A percentile compares a stretch with the other conserved stretches of the same genome.
These are phyloP conservation scores for Nomada fucata DNA, from an alignment of 2,888 invertebrate species.

Conservation along the genomic window DNA sequence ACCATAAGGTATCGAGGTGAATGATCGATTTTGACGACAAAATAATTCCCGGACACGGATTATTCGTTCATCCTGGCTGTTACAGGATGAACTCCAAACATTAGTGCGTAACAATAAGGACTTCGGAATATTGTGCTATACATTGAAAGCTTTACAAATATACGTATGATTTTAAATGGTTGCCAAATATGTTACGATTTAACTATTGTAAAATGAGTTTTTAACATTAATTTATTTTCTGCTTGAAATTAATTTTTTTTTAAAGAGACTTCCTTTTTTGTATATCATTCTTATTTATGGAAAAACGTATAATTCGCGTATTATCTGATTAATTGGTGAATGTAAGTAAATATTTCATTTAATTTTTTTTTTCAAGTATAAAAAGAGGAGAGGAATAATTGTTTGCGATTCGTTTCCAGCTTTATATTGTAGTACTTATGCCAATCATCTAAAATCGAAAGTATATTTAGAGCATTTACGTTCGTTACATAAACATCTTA, in stretches of 20 bases:
- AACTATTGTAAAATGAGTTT: background rate
- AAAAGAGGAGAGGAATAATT: background rate
- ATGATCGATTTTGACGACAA: conserved; percentile 36
- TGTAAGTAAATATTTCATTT: conserved; percentile 14
- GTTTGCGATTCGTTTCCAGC: background rate
- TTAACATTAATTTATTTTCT: background rate
- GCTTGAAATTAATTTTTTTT: background rate
- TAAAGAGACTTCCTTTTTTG: background rate
- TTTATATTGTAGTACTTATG: conserved; percentile 1
- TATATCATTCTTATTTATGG: background rate
- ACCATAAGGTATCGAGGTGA: conserved; percentile 43
- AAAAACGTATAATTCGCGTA: background rate
- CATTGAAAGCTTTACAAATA: conserved; percentile 39
- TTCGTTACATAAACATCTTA: conserved; percentile 11
- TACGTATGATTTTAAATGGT: conserved; percentile 48
- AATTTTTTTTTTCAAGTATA: background rate
- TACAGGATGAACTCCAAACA: conserved; percentile 24
- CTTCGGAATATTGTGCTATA: conserved; percentile 38
- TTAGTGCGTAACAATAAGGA: conserved; percentile 20
- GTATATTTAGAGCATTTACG: conserved; percentile 26
- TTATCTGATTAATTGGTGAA: background rate
- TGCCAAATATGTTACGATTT: conserved; percentile 13
- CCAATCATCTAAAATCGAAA: conserved; percentile 25
- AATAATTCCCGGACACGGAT: conserved; percentile 22
- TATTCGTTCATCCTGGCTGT: conserved; percentile 22